Percentiles rank a stretch among this genome's conserved stretches.
Evolutionary conservation across 2,113 vertebrate genomes (phyloP).

Genomic region (Scytalopus superciliaris): DNA sequence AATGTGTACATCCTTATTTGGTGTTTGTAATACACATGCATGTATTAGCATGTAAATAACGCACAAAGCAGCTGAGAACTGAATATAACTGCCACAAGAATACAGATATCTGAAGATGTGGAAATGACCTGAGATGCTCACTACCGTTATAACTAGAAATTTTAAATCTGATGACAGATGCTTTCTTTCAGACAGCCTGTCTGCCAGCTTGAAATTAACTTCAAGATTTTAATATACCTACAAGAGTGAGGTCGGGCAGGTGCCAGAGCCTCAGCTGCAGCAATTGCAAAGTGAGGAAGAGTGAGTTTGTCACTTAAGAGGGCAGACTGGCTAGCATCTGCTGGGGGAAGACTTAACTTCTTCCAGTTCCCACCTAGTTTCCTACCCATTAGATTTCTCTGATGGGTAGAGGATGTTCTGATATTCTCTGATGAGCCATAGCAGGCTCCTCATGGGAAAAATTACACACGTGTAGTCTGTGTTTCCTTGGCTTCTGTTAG

Average conservation of each 20-base stretch:
- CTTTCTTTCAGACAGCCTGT: not conserved
- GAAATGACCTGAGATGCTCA: not conserved
- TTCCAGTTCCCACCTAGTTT: not conserved
- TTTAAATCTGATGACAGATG: not conserved
- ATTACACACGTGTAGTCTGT: not conserved
- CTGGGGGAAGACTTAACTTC: not conserved
- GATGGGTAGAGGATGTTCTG: not conserved
- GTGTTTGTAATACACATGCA: not conserved
- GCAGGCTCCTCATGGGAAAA: not conserved
- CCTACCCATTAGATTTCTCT: not conserved
- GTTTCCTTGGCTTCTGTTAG: not conserved
- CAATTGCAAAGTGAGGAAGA: not conserved
- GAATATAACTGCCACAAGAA: not conserved
- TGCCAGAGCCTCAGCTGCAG: not conserved
- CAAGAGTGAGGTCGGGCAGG: not conserved
- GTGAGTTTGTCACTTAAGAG: not conserved
- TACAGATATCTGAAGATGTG: not conserved
- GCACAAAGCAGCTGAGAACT: not conserved
- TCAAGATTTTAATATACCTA: not conserved
- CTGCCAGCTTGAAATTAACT: not conserved
- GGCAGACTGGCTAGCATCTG: accelerated
- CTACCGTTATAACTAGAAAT: not conserved
- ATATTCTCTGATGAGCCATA: not conserved
- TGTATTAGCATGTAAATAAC: not conserved
- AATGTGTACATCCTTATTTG: not conserved